Base-by-base conservation (phyloP, 2,113 vertebrate species). In the Pyrgilauda ruficollis region DNA sequence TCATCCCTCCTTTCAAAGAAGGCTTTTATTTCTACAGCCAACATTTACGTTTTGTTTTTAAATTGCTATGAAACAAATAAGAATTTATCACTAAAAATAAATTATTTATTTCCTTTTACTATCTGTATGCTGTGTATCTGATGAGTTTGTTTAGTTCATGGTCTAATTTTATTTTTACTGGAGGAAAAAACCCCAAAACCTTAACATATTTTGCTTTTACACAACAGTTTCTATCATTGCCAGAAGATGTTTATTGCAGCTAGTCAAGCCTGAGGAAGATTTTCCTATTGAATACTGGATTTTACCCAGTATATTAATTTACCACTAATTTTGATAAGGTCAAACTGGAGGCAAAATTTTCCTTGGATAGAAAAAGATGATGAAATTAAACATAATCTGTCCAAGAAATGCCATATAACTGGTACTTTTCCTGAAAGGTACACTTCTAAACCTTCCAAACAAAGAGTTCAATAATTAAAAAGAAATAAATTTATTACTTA, bases 271-370 rank as follows among this genome's bases (percentile, higher is more conserved):
- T 75, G 33, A 95, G 64, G 49, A 46, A 41, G 8, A 93, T 78
- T 76, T 79, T 79, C 26, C 10, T 49, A 66, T 50, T 83, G 66
- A 92, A 72, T 88, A 88, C 50, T 94, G 61, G 30, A 81, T 63
- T 97, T 94, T 88, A 85, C 24, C 30, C 24, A 68, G 33, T n/a
- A 89, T 75, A 91, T 84, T 68, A 87, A 92, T 78, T 89, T 89
- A 61, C 5, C 15, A 24, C 7, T 87, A 79, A 75, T 76, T 77
- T 83, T 88, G 18, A 63, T 85, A 69, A 21, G 41, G 18, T 67
- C 37, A 85, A 91, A 66, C 10, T 41, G 26, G 14, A 73, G 49
- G n/a, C 16, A 81, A 59, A 81, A n/a, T 43, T 53, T 52, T 69
- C 59, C n/a, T 79, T 49, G 17, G 13, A 31, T 46, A 20, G 30